Percentiles rank a stretch among this genome's conserved stretches.
These are phyloP conservation scores for Saxidomus purpurata DNA, from an alignment of 1,140 invertebrate species.

Conservation along the genomic window DNA sequence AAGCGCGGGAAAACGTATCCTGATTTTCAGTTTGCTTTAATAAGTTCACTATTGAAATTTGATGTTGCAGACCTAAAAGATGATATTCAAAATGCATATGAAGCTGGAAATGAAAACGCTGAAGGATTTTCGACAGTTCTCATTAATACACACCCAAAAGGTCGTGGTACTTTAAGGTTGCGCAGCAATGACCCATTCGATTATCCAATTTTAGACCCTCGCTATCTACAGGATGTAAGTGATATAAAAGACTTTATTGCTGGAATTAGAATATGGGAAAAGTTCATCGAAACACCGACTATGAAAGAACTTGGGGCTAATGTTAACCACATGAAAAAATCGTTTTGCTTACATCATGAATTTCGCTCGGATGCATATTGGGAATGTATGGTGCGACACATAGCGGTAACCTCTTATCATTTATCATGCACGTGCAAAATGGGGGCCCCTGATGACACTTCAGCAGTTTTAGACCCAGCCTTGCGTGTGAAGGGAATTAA, in stretches of 20 bases:
- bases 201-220: slow-evolving; percentile 94
- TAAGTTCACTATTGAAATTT: background rate
- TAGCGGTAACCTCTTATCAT: slow-evolving; percentile 84
- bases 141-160: slow-evolving; percentile 73
- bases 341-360: slow-evolving; percentile 18
- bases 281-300: slow-evolving; percentile 14
- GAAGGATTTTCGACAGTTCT: background rate
- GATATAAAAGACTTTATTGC: slow-evolving; percentile 57
- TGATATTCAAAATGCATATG: background rate
- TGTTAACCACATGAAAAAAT: background rate
- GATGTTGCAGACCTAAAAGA: background rate
- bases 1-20: background rate
- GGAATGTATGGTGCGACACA: slow-evolving; percentile 3
- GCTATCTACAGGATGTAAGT: slow-evolving; percentile 73
- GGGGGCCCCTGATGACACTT: slow-evolving; percentile 77
- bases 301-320: background rate
- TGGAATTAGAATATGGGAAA: slow-evolving; percentile 43
- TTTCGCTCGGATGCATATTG: slow-evolving; percentile 36
- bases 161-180: slow-evolving; percentile 82
- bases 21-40: slow-evolving; percentile 25
- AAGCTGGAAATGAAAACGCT: background rate
- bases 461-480: slow-evolving; percentile 7
- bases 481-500: no score
- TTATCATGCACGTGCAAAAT: slow-evolving; percentile 95
- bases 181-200: slow-evolving; percentile 93